These are phyloP conservation scores for Florisuga fusca DNA, from an alignment of 2,797 vertebrate genomes.

Conservation along the genomic window DNA sequence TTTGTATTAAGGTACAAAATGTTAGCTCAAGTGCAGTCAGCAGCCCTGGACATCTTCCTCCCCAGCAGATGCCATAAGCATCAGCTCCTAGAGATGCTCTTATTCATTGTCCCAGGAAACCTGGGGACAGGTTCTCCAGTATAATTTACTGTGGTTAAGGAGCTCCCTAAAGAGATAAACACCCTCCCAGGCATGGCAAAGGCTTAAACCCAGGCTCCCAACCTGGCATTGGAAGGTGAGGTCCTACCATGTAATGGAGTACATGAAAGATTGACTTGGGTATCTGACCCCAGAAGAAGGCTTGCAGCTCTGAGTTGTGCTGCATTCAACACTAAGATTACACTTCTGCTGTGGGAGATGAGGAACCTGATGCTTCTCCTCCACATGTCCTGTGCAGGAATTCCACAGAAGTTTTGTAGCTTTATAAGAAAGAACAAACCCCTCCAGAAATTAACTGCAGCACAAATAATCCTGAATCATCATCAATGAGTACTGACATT, in stretches of 20 bases:
- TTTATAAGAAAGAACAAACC: background rate
- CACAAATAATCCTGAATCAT: background rate
- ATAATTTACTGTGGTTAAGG: background rate
- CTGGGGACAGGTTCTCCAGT: background rate
- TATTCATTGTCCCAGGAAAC: background rate
- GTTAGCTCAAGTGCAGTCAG: rapidly evolving
- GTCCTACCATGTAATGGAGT: rapidly evolving
- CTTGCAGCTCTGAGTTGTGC: background rate
- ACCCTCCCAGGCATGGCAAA: background rate
- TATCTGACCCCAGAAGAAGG: background rate
- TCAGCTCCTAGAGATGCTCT: background rate
- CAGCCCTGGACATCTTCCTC: background rate
- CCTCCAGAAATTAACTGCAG: background rate
- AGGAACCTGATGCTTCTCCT: background rate
- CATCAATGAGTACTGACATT: background rate
- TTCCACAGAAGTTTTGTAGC: background rate
- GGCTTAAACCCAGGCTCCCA: background rate
- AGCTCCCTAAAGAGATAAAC: background rate
- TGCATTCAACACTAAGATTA: background rate
- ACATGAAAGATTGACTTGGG: background rate
- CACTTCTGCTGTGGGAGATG: background rate
- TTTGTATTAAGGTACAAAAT: background rate
- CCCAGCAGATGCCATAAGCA: background rate
- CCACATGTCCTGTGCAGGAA: background rate
- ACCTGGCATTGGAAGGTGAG: background rate